Evolutionary conservation across 2,888 invertebrate species (phyloP).

Genomic region (Sphaeridia pumilis): DNA sequence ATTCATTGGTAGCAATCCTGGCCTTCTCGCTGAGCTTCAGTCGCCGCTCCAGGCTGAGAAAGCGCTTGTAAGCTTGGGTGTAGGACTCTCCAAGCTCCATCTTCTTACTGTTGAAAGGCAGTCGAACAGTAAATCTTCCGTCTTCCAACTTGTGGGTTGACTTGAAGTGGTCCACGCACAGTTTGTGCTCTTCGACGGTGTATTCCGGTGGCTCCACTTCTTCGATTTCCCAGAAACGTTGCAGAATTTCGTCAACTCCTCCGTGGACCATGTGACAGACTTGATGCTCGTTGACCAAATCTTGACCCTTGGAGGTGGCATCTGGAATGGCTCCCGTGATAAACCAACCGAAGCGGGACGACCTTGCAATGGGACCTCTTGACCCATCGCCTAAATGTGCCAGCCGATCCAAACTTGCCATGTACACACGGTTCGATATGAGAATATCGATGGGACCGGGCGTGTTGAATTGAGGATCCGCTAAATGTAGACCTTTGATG

Average conservation of each 20-base stretch:
- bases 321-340: background rate
- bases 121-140: slow-evolving; percentile 13
- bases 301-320: too few species aligned
- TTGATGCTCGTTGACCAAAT: too few species aligned
- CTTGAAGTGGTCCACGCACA: slow-evolving; percentile 9
- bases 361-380: background rate
- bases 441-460: slow-evolving; percentile 9
- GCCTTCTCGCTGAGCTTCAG: too few species aligned
- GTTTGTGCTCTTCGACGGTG: background rate
- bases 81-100: background rate
- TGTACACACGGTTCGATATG: background rate
- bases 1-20: background rate
- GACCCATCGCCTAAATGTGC: too few species aligned
- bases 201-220: background rate
- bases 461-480: slow-evolving; percentile 7
- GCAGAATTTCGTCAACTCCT: background rate
- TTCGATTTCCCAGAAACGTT: slow-evolving; percentile 6
- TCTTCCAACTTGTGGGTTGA: background rate
- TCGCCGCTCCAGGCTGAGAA: background rate
- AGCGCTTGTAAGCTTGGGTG: background rate
- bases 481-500: background rate
- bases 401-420: too few species aligned
- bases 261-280: too few species aligned
- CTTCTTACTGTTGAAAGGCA: slow-evolving; percentile 10
- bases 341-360: slow-evolving; percentile 2